These are phyloP conservation scores for Serrognathus titanus DNA, from an alignment of 2,888 invertebrate genomes.

Conservation along the genomic window DNA sequence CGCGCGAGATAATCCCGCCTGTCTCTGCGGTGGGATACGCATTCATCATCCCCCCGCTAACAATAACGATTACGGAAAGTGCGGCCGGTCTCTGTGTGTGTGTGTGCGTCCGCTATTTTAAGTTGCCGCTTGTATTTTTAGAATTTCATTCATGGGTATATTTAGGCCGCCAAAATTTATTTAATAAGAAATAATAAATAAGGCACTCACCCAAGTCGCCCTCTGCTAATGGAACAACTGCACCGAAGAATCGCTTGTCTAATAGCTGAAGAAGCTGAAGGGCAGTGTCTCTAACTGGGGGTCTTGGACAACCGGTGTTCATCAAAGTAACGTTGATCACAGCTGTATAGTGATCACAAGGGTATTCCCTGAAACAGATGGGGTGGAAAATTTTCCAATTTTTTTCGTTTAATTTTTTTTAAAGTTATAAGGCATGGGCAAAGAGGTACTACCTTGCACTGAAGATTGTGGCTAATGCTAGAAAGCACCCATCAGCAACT, in stretches of 20 bases:
- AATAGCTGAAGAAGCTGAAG: constrained; percentile 88
- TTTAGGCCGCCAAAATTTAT: no score
- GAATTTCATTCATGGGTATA: no score
- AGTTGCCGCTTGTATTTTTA: no score
- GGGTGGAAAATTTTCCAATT: no score
- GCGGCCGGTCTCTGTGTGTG: no score
- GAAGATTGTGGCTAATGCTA: constrained; percentile 93
- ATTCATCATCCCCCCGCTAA: no score
- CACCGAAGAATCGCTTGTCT: constrained; percentile 93
- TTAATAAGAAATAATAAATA: background rate
- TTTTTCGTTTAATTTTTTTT: no score
- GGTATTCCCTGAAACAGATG: constrained; percentile 74
- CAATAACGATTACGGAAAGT: no score
- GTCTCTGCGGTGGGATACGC: no score
- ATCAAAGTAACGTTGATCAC: constrained; percentile 96
- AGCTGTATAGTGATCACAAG: constrained; percentile 96
- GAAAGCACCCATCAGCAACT: constrained; percentile 95
- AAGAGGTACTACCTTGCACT: constrained; percentile 71
- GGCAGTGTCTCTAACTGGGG: constrained; percentile 90
- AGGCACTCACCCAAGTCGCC: constrained; percentile 65
- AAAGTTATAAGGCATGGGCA: no score
- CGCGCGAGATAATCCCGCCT: no score
- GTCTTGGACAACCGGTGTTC: constrained; percentile 92
- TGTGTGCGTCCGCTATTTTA: no score
- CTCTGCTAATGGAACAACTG: constrained; percentile 69